Evolutionary conservation across 2,888 invertebrate genomes (phyloP).

Genomic region (Drosophila trichaetosa): DNA sequence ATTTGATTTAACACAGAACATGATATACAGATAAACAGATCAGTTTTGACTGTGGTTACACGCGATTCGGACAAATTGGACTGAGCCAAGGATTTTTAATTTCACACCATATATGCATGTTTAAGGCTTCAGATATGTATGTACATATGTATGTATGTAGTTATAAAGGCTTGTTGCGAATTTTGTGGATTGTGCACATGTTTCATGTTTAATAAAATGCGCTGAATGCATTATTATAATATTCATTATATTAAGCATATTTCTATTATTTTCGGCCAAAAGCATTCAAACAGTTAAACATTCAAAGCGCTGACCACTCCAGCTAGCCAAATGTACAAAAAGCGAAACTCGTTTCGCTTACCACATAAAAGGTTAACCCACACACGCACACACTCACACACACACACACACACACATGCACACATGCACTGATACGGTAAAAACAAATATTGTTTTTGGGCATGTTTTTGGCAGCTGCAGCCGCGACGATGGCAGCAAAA

Average conservation of each 20-base stretch:
- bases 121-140: neutral
- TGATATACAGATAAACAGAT: neutral
- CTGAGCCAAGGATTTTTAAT: too few species aligned
- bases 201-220: slow-evolving; percentile 77
- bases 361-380: slow-evolving; percentile 73
- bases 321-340: slow-evolving; percentile 60
- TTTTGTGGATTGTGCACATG: slow-evolving; percentile 28
- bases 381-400: slow-evolving; percentile 31
- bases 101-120: neutral
- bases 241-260: slow-evolving; percentile 72
- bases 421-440: slow-evolving; percentile 25
- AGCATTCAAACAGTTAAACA: slow-evolving; percentile 55
- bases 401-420: slow-evolving; percentile 10
- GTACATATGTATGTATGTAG: too few species aligned
- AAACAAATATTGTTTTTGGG: slow-evolving; percentile 71
- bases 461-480: slow-evolving; percentile 70
- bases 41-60: too few species aligned
- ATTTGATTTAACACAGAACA: neutral
- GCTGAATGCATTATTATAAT: slow-evolving; percentile 65
- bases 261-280: slow-evolving; percentile 63
- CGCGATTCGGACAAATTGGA: neutral
- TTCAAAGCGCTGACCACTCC: slow-evolving; percentile 63
- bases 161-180: neutral
- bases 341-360: slow-evolving; percentile 65
- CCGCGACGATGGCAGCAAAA: slow-evolving; percentile 54